Conservation (phyloP, 2,888 invertebrate species). For the Embidobia sp. region DNA sequence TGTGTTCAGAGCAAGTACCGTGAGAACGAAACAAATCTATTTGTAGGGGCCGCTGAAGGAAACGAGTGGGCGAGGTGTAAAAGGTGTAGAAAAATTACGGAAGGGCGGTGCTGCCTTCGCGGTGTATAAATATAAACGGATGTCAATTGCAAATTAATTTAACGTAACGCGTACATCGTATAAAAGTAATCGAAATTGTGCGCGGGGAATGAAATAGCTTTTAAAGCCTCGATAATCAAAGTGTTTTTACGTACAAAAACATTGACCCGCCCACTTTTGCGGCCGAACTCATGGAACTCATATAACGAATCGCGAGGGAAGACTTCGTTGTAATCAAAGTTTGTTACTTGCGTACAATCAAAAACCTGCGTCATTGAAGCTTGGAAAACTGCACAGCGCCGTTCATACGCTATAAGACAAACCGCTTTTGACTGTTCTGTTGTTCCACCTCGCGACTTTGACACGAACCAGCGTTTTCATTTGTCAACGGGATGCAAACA, state of each 20-base stretch:
- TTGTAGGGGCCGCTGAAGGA: too few species aligned
- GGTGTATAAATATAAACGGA: constrained; percentile 72
- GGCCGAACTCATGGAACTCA: constrained; percentile 5
- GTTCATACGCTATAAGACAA: too few species aligned
- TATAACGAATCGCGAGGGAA: constrained; percentile 27
- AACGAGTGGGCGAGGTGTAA: too few species aligned
- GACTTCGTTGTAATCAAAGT: constrained; percentile 50
- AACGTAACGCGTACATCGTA: constrained; percentile 69
- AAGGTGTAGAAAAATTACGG: neutral
- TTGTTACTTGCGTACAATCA: constrained; percentile 47
- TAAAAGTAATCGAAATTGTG: constrained; percentile 25
- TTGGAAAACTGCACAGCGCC: neutral
- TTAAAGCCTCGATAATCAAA: constrained; percentile 50
- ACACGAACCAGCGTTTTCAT: neutral
- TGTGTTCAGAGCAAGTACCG: constrained; percentile 9
- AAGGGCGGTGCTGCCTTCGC: constrained; percentile 55
- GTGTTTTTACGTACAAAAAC: constrained; percentile 25
- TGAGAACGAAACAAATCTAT: neutral
- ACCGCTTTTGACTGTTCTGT: neutral
- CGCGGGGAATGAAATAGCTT: constrained; percentile 35
- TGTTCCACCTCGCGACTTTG: constrained; percentile 7
- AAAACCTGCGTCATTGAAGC: constrained; percentile 7
- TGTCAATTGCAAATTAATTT: constrained; percentile 75
- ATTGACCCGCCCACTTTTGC: too few species aligned
- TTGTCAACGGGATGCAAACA: neutral